Base-by-base conservation (phyloP, 1,140 invertebrate genomes). In the Eupristina koningsbergeri region DNA sequence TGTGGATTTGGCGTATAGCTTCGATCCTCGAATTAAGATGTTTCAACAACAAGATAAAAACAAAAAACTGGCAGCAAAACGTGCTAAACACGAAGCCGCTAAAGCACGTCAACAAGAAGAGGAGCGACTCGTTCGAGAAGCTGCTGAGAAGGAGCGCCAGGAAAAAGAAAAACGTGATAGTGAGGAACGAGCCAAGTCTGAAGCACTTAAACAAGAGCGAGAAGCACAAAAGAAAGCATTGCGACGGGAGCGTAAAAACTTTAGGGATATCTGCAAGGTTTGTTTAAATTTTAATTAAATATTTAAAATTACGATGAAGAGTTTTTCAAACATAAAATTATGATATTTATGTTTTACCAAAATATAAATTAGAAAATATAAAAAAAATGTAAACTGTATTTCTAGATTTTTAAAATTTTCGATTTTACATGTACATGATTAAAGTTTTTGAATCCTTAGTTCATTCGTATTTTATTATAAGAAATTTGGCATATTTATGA, bases 31-130 rank as follows among this genome's bases (percentile, higher is more conserved):
- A 86, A 97, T 99, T 87, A 94, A 94, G 67, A 95, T 95, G 87
- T 99, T 99, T 90, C 98, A 97, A 89, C 97, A 98, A 88, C 97
- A 99, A 74, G 98, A 99, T 85, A 98, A 97, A 88, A 96, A 98
- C 86, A 95, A 95, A 85, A 99, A 99, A 91, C 93, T 96, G 53
- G 97, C 97, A 3, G 94, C 95, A 0, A 99, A 99, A 89, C 93
- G 95, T 86, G 98, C 98, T 0, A 97, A 96, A 92, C 96, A 98
- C 93, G 97, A 98, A 89, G 97, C 97, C 15, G 95, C 95, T 3
- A 95, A 95, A 92, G 96, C 96, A 26, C 96, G 96, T 88, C 95
- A 96, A 86, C 95, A 96, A 39, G 97, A 98, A 91, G 96, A 98
- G 89, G 96, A 98, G 88, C 92, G 95, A 81, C 88, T 95, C 31